A percentile compares a stretch with the other conserved stretches of the same genome.
Evolutionary conservation across 2,888 invertebrate species (phyloP).

Genomic region (Lapara coniferarum): DNA sequence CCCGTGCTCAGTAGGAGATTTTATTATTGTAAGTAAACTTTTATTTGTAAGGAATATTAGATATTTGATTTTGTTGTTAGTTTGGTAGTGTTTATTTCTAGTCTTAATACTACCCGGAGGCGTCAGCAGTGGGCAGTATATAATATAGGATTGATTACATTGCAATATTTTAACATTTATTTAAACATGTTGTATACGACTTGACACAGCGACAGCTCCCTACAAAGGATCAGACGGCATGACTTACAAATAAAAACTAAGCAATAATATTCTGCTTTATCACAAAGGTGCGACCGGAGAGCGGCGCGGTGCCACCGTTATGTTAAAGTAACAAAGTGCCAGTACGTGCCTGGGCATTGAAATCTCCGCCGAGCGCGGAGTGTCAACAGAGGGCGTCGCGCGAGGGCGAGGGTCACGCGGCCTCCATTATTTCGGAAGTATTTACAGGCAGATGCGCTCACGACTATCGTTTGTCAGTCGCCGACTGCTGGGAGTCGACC

Average conservation of each 20-base stretch:
- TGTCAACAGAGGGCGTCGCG: not conserved
- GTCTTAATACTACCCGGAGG: too few species aligned
- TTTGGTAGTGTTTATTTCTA: too few species aligned
- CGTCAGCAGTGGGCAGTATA: too few species aligned
- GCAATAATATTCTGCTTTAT: not conserved
- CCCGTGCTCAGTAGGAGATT: too few species aligned
- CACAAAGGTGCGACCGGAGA: not conserved
- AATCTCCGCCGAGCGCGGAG: not conserved
- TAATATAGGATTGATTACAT: too few species aligned
- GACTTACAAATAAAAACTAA: not conserved
- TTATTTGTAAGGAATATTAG: too few species aligned
- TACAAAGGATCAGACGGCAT: not conserved
- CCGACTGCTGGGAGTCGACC: not conserved
- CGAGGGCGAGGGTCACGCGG: conserved; percentile 8
- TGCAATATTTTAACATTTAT: too few species aligned
- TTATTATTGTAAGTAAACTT: too few species aligned
- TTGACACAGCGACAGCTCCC: not conserved
- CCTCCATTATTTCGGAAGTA: not conserved
- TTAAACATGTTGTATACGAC: not conserved
- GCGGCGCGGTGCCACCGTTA: not conserved
- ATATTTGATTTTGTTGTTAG: too few species aligned
- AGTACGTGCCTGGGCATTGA: conserved; percentile 5
- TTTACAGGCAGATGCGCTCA: conserved; percentile 10
- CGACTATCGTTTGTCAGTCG: not conserved
- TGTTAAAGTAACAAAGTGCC: not conserved